Percentiles rank a stretch among this genome's conserved stretches.
Conservation (phyloP, 2,113 vertebrate species). For the Ginglymostoma cirratum region DNA sequence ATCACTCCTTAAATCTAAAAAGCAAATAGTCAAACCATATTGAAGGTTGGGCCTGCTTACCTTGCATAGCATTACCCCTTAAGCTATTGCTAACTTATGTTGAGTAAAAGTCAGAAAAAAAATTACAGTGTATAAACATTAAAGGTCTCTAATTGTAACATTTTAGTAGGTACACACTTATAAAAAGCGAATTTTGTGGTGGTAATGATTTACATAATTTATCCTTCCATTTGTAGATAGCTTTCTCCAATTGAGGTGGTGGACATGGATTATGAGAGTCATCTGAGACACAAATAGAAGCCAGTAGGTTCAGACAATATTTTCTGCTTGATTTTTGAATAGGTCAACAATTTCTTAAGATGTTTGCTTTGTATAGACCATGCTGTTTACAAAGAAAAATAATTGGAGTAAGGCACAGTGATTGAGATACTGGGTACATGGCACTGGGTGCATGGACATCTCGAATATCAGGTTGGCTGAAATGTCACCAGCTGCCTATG, state of each 20-base stretch:
- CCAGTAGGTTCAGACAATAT: neutral
- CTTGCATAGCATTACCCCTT: constrained; percentile 4
- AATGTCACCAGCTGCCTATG: neutral
- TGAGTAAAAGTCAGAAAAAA: neutral
- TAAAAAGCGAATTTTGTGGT: neutral
- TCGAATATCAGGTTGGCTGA: neutral
- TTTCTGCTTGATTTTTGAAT: neutral
- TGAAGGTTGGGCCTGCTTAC: neutral
- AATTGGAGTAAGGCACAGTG: neutral
- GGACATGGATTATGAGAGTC: neutral
- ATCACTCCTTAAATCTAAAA: constrained; percentile 35
- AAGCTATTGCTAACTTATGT: neutral
- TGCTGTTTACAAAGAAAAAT: neutral
- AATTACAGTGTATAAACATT: neutral
- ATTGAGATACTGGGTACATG: neutral
- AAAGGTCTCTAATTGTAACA: neutral
- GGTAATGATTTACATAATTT: neutral
- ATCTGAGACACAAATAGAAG: too few species aligned
- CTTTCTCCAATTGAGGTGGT: neutral
- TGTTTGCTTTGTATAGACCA: neutral
- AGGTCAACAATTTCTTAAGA: neutral
- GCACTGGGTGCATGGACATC: neutral
- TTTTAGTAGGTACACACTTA: neutral
- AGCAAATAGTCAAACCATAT: constrained; percentile 30
- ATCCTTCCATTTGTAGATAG: neutral